Conservation (phyloP, 2,888 invertebrate species). For the Scaptomyza caliginosa region DNA sequence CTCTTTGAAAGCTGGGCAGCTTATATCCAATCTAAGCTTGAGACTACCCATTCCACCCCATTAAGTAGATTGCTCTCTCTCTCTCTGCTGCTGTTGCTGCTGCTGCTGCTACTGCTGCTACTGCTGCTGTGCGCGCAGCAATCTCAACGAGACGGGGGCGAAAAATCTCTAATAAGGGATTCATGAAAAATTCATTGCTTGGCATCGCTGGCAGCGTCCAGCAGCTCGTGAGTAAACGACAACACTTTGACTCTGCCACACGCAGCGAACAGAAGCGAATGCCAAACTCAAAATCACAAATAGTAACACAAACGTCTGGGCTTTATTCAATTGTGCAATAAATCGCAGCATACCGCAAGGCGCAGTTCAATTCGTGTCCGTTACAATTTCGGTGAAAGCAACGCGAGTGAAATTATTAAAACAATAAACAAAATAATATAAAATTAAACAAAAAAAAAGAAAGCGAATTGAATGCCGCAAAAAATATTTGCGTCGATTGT, state of each 20-base stretch:
- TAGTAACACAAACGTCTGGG: slow-evolving; percentile 3
- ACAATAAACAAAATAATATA: neutral
- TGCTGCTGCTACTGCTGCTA: slow-evolving; percentile 21
- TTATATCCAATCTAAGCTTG: neutral
- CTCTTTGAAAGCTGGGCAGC: slow-evolving; percentile 4
- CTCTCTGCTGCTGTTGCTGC: neutral
- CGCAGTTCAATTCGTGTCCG: slow-evolving; percentile 12
- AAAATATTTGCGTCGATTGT: slow-evolving; percentile 54
- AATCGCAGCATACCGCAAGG: slow-evolving; percentile 41
- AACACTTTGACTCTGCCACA: slow-evolving; percentile 82
- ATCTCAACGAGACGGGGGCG: slow-evolving; percentile 64
- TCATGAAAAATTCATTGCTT: slow-evolving; percentile 81
- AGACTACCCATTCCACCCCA: slow-evolving; percentile 10
- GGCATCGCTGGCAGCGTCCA: slow-evolving; percentile 70
- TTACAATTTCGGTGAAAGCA: slow-evolving; percentile 3
- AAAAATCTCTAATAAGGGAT: slow-evolving; percentile 75
- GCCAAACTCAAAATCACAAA: slow-evolving; percentile 13
- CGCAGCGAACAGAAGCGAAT: slow-evolving; percentile 61
- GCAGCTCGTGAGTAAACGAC: slow-evolving; percentile 81
- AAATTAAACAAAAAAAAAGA: too few relatives aligned
- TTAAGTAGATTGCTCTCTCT: slow-evolving; percentile 14
- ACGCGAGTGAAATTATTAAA: slow-evolving; percentile 55
- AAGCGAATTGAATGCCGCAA: slow-evolving; percentile 35
- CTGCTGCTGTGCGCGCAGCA: slow-evolving; percentile 60
- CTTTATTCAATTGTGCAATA: slow-evolving; percentile 54